Conservation (phyloP, 2,797 vertebrate genomes). For the Spizella passerina region DNA sequence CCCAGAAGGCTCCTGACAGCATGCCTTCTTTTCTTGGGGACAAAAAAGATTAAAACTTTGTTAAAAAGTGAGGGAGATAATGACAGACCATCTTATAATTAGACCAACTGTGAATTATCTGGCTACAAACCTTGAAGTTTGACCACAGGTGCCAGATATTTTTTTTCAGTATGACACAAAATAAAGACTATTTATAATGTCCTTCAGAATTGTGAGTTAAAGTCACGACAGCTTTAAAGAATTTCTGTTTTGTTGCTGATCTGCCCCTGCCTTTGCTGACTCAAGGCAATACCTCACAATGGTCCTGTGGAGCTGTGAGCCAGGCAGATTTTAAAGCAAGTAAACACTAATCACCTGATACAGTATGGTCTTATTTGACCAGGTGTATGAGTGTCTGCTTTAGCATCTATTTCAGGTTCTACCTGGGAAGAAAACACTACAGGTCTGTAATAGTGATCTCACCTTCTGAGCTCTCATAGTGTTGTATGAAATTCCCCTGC, state of each 20-base stretch:
- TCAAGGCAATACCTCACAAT: neutral
- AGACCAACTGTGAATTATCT: neutral
- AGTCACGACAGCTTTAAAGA: neutral
- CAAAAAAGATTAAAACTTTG: neutral
- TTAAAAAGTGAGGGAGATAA: neutral
- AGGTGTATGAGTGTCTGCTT: neutral
- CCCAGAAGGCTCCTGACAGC: constrained; percentile 7
- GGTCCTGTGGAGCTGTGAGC: neutral
- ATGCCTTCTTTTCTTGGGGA: neutral
- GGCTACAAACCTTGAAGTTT: neutral
- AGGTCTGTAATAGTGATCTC: neutral
- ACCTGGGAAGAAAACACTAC: neutral
- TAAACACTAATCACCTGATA: neutral
- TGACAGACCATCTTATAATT: neutral
- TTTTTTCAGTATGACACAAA: neutral
- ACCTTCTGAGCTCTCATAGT: neutral
- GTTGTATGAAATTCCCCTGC: neutral
- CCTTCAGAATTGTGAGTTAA: neutral
- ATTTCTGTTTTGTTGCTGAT: neutral
- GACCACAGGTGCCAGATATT: neutral
- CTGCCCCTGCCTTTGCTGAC: neutral
- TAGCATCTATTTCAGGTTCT: neutral
- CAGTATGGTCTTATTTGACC: neutral
- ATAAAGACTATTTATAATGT: neutral
- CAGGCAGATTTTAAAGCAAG: neutral